Evolutionary conservation across 2,113 vertebrate species (phyloP), one percentile per base, ranked within the genome.

Genomic region (Oryzias curvinotus): DNA sequence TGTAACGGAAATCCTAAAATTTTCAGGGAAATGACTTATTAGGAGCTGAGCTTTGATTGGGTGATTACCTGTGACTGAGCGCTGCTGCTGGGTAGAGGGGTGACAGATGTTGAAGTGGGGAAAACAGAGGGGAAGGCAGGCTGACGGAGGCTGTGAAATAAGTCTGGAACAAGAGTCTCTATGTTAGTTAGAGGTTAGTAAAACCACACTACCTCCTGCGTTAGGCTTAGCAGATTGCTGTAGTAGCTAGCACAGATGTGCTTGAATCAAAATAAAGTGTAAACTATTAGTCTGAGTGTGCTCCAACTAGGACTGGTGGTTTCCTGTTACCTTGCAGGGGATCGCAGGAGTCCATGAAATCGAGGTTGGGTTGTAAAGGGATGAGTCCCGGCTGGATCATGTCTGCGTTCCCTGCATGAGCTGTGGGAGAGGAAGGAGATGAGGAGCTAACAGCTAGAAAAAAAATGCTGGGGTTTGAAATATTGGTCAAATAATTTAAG

Each of bases 301-400:
- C n/a, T 13, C 18, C 67, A 61, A 41, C 55, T 57, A n/a, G 67
- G 15, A 49, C 10, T 48, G 42, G 18, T 54, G 41, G 14, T 13
- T 41, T 43, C 26, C 6, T 42, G 82, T 89, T 90, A 98, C 97
- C 97, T 91, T 96, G 96, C 65, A 98, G 95, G 61, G 95, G 93
- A 70, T 99, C 97, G 63, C 96, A 97, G 1, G 95, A 96, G 87
- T 98, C 97, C 95, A 98, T 98, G 89, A 98, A 97, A 88, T 98
- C 97, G 68, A 98, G 87, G 85, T 98, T 98, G 69, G 97, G 97
- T 75, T 99, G 97, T 77, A 99, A 88, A 50, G 96, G 96, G 71
- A 95, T 96, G 67, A 99, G 94, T 46, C 96, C 96, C 0, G 97
- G 97, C 87, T 99, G 97, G 82, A 99, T 99, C 96, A 99, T 98